Evolutionary conservation across 92 coral and sea anemone species (phyloP).

Genomic region (Phenganax marumi): DNA sequence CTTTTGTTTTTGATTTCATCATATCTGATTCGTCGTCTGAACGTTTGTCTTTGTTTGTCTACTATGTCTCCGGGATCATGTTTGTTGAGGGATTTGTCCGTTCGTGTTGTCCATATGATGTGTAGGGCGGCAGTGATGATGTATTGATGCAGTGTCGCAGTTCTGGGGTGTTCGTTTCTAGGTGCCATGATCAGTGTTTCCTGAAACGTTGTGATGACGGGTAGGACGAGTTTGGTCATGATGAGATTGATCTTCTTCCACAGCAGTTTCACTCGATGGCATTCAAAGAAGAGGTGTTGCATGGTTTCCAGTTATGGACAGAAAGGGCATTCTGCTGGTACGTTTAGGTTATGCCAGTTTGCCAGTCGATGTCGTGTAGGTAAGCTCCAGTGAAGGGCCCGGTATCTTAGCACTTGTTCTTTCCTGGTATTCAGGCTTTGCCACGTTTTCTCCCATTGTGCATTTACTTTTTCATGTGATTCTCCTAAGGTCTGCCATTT

Average conservation of each 20-base stretch:
- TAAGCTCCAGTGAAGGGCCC: conserved; percentile 21
- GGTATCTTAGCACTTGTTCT: background rate
- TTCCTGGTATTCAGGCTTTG: background rate
- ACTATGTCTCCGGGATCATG: too few species aligned
- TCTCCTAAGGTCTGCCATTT: background rate
- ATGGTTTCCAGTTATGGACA: conserved; percentile 22
- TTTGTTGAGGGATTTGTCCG: too few species aligned
- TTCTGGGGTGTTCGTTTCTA: too few species aligned
- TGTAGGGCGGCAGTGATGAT: too few species aligned
- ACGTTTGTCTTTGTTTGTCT: too few species aligned
- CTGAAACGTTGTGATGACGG: too few species aligned
- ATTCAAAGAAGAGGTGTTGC: conserved; percentile 29
- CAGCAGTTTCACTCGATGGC: background rate
- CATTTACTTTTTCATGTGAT: background rate
- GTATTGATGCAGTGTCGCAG: too few species aligned
- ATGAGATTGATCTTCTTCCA: conserved; percentile 11
- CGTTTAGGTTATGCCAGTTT: conserved; percentile 6
- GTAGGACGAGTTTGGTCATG: background rate
- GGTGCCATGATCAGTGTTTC: background rate
- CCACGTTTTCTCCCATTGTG: conserved; percentile 32
- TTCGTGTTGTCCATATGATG: too few species aligned
- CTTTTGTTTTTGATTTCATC: too few species aligned
- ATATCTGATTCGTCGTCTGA: too few species aligned
- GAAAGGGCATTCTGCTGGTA: conserved; percentile 14
- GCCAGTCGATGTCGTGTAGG: conserved; percentile 6